Evolutionary conservation across 2,797 vertebrate species (phyloP).

Genomic region (Sebastes flavidus): DNA sequence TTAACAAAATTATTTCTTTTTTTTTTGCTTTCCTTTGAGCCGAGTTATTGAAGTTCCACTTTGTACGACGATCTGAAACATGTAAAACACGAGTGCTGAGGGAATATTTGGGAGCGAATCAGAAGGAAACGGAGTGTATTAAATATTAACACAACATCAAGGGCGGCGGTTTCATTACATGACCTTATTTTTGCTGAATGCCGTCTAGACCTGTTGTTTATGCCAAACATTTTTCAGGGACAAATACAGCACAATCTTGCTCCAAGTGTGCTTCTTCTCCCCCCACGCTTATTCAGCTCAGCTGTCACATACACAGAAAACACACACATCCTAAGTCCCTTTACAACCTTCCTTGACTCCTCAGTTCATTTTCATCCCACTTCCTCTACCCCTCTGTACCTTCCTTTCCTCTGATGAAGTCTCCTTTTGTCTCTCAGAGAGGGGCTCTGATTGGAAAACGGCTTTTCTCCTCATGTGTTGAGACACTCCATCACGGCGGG

Average conservation of each 20-base stretch:
- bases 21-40: background rate
- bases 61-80: background rate
- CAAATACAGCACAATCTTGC: constrained; percentile 9
- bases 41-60: background rate
- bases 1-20: background rate
- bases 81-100: background rate
- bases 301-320: background rate
- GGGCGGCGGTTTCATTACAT: background rate
- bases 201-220: constrained; percentile 22
- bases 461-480: constrained; percentile 11
- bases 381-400: background rate
- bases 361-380: too few relatives aligned
- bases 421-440: constrained; percentile 14
- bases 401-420: background rate
- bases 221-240: constrained; percentile 25
- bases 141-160: constrained; percentile 1
- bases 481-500: constrained; percentile 3
- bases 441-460: constrained; percentile 7
- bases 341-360: background rate
- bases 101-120: background rate
- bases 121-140: background rate
- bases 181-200: constrained; percentile 1
- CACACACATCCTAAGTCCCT: background rate
- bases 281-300: background rate
- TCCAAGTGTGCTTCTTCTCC: background rate